These are phyloP conservation scores for Lymantria dispar DNA, from an alignment of 2,888 invertebrate genomes.

Conservation along the genomic window DNA sequence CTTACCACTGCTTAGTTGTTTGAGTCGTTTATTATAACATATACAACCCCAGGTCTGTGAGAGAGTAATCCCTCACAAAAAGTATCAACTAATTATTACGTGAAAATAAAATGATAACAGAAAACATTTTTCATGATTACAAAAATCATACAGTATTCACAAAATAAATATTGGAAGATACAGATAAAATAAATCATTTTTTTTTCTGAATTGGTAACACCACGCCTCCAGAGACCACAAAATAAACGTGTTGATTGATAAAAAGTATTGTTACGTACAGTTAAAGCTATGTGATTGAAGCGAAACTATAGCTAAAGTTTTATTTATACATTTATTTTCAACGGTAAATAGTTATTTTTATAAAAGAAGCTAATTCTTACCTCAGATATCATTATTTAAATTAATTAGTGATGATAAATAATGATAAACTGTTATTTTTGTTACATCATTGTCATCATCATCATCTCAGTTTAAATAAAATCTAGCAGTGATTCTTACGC, in stretches of 20 bases:
- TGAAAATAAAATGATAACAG: no score
- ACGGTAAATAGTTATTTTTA: no score
- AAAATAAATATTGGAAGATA: constrained; percentile 23
- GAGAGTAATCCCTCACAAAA: no score
- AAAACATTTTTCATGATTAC: background rate
- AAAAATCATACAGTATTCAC: background rate
- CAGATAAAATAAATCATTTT: constrained; percentile 35
- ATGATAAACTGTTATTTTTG: no score
- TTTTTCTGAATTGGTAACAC: constrained; percentile 25
- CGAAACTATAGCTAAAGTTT: background rate
- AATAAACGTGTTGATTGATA: constrained; percentile 34
- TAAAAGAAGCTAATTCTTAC: background rate
- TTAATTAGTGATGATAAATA: no score
- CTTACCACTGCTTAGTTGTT: no score
- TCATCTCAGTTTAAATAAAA: no score
- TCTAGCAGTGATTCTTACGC: no score
- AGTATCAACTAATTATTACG: no score
- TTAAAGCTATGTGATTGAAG: constrained; percentile 5
- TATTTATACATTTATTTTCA: background rate
- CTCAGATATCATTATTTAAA: background rate
- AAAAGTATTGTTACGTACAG: constrained; percentile 9
- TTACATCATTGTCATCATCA: no score
- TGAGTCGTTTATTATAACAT: no score
- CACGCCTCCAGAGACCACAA: constrained; percentile 25
- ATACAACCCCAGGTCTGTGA: no score